phyloP scores from a whole-genome alignment of 2,113 vertebrate species.

The Corvus hawaiiensis region DNA sequence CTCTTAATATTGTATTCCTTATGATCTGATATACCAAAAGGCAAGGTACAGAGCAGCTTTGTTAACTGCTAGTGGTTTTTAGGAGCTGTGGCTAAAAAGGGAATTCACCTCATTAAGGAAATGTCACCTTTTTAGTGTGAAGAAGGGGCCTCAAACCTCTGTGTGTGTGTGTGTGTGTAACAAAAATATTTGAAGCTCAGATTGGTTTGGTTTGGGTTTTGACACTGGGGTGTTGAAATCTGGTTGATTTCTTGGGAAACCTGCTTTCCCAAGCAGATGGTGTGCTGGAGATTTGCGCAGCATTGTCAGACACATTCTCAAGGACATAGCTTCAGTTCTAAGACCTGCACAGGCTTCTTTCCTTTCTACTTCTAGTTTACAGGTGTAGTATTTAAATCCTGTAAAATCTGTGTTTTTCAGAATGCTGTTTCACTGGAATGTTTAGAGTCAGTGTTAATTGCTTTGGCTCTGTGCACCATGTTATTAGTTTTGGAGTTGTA shows the following conservation, averaged over 20 bases:
- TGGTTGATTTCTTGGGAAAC: background rate
- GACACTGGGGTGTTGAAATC: background rate
- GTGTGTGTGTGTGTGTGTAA: rapidly evolving
- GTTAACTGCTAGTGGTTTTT: background rate
- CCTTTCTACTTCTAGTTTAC: background rate
- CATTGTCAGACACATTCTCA: background rate
- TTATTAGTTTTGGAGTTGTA: background rate
- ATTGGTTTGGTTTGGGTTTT: background rate
- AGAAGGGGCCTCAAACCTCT: background rate
- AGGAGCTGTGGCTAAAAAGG: background rate
- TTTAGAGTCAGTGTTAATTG: background rate
- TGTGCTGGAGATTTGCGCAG: background rate
- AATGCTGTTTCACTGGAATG: background rate
- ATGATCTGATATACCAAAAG: background rate
- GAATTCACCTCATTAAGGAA: background rate
- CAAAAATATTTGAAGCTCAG: background rate
- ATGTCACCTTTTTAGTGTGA: background rate
- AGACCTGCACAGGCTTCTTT: background rate
- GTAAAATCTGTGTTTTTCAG: background rate
- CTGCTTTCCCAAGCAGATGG: background rate
- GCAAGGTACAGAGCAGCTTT: background rate
- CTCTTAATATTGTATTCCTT: background rate
- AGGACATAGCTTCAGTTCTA: background rate
- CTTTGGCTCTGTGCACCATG: background rate
- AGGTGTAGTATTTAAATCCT: background rate